Conservation (phyloP, 2,113 vertebrate genomes). For the Corapipo altera region DNA sequence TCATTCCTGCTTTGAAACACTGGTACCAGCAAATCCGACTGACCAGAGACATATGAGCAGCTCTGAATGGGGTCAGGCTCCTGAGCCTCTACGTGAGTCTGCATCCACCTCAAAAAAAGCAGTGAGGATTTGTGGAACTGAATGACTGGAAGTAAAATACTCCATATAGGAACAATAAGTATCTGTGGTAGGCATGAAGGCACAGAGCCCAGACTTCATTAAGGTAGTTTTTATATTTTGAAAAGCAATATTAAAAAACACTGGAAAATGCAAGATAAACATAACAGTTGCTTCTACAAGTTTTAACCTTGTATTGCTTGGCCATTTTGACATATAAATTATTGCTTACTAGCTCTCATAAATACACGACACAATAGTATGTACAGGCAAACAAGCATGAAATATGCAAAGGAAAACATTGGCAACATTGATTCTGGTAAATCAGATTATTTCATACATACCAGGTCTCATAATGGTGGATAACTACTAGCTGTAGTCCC, state of each 20-base stretch:
- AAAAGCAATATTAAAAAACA: conserved; percentile 80
- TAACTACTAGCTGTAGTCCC: conserved; percentile 77
- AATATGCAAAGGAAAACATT: conserved; percentile 67
- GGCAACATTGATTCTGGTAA: conserved; percentile 73
- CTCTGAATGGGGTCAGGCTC: not conserved
- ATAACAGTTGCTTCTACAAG: conserved; percentile 74
- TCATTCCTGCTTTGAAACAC: not conserved
- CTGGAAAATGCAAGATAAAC: conserved; percentile 77
- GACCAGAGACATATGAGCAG: not conserved
- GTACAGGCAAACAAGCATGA: conserved; percentile 75
- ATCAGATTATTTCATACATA: conserved; percentile 76
- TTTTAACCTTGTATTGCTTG: conserved; percentile 81
- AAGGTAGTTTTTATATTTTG: conserved; percentile 78
- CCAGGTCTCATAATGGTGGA: conserved; percentile 65
- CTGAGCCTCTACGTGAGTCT: not conserved
- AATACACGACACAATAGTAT: conserved; percentile 76
- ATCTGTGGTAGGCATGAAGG: not conserved
- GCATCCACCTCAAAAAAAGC: not conserved
- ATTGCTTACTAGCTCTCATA: conserved; percentile 83
- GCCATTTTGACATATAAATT: conserved; percentile 84
- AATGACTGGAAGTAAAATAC: not conserved
- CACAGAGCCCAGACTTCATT: conserved; percentile 50
- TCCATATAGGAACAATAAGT: not conserved
- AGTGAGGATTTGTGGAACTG: not conserved
- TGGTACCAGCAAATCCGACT: not conserved